These are phyloP conservation scores for Microctonus hyperodae DNA, from an alignment of 2,888 invertebrate genomes.

Conservation along the genomic window DNA sequence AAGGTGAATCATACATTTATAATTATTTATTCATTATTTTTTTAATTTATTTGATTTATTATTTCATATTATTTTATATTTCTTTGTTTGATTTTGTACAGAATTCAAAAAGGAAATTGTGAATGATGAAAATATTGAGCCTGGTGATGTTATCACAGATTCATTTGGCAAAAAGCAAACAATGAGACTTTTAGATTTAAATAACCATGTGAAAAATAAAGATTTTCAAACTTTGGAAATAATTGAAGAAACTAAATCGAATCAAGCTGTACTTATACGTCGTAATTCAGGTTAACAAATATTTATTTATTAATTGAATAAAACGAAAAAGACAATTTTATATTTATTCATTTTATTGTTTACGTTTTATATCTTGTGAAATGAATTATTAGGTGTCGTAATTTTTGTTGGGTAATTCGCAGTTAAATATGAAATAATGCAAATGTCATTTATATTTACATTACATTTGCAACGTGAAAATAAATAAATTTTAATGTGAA, in stretches of 20 bases:
- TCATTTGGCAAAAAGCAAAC: slow-evolving; percentile 38
- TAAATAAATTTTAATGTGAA: slow-evolving; percentile 33
- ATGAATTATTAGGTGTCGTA: slow-evolving; percentile 10
- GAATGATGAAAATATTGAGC: background rate
- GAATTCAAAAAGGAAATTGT: background rate
- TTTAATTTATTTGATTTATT: background rate
- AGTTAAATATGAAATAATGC: background rate
- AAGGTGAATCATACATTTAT: slow-evolving; percentile 26
- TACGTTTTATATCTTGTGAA: background rate
- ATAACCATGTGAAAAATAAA: slow-evolving; percentile 57
- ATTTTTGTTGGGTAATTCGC: slow-evolving; percentile 10
- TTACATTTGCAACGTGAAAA: background rate
- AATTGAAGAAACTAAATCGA: slow-evolving; percentile 18
- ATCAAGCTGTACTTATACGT: slow-evolving; percentile 6
- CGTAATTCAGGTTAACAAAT: slow-evolving; percentile 29
- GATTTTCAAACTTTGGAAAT: slow-evolving; percentile 15
- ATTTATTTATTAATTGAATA: background rate
- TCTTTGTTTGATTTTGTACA: background rate
- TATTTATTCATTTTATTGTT: background rate
- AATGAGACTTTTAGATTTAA: slow-evolving; percentile 46
- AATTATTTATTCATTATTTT: background rate
- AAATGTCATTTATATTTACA: background rate
- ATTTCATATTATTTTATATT: background rate
- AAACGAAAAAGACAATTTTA: background rate
- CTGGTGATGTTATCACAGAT: slow-evolving; percentile 19